Evolutionary conservation across 1,140 invertebrate genomes (phyloP).

Genomic region (Chymomyza costata): DNA sequence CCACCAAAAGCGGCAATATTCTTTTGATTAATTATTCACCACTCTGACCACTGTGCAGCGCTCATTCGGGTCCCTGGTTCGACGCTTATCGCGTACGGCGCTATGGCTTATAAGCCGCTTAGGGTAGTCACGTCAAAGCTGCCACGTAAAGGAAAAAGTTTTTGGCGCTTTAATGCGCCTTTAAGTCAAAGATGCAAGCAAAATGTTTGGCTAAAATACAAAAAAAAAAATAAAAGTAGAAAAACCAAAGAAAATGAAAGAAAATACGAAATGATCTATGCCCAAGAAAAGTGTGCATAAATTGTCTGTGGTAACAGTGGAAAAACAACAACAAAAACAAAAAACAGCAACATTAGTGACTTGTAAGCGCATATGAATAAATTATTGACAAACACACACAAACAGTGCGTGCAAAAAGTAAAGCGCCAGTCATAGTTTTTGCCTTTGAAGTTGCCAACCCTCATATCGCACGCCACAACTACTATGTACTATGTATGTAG

Average conservation of each 20-base stretch:
- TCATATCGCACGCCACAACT: no score
- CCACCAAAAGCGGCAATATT: no score
- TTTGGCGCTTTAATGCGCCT: constrained; percentile 16
- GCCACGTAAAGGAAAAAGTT: background rate
- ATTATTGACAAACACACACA: constrained; percentile 55
- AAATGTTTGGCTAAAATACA: constrained; percentile 18
- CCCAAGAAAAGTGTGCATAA: constrained; percentile 67
- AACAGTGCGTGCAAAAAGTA: constrained; percentile 62
- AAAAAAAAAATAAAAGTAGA: constrained; percentile 11
- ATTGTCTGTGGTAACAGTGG: constrained; percentile 65
- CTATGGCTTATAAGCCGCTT: constrained; percentile 42
- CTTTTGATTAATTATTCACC: no score
- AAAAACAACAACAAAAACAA: constrained; percentile 10
- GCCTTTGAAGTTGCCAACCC: constrained; percentile 36
- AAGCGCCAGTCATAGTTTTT: constrained; percentile 34
- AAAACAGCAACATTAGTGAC: constrained; percentile 56
- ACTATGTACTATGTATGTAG: constrained; percentile 10
- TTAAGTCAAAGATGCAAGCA: constrained; percentile 8
- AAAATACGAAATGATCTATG: constrained; percentile 33
- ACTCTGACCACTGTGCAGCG: no score
- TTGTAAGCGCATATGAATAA: constrained; percentile 74
- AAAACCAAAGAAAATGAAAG: constrained; percentile 23
- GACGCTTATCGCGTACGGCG: constrained; percentile 34
- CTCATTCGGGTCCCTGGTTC: constrained; percentile 2
- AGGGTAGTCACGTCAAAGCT: constrained; percentile 5